Percentiles rank a stretch among this genome's conserved stretches.
phyloP scores from a whole-genome alignment of 2,888 invertebrate genomes.

The Hirtodrosophila duncani region DNA sequence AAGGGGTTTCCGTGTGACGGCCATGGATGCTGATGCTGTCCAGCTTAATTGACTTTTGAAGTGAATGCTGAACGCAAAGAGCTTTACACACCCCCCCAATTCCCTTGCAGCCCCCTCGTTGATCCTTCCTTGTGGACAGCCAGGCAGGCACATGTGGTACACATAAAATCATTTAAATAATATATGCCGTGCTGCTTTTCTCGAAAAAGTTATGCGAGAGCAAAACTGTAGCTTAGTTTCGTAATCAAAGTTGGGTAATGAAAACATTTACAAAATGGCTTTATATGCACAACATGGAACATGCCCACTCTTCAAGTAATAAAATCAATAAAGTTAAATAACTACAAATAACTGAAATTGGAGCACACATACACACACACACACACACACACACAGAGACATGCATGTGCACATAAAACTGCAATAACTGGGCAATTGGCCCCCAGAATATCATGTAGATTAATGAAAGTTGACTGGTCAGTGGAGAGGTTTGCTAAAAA shows the following conservation, averaged over 20 bases:
- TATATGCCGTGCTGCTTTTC: conserved; percentile 59
- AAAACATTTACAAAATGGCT: conserved; percentile 67
- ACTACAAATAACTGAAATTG: conserved; percentile 57
- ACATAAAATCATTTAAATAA: conserved; percentile 62
- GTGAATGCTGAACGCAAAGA: conserved; percentile 40
- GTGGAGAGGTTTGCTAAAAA: too few relatives aligned
- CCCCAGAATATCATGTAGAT: too few relatives aligned
- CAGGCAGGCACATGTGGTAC: conserved; percentile 4
- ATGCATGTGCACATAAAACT: conserved; percentile 8
- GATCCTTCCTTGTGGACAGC: not conserved
- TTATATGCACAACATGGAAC: conserved; percentile 3
- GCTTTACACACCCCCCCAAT: conserved; percentile 24
- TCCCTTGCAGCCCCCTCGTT: not conserved
- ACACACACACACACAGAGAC: not conserved
- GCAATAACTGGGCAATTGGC: conserved; percentile 20
- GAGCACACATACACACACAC: conserved; percentile 28
- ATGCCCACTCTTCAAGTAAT: conserved; percentile 33
- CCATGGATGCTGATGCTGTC: conserved; percentile 20
- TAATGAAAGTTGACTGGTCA: too few relatives aligned
- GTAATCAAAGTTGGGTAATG: conserved; percentile 50
- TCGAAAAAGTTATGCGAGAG: conserved; percentile 42
- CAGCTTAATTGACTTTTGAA: conserved; percentile 68
- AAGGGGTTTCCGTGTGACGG: conserved; percentile 2
- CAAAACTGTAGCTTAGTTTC: conserved; percentile 24
- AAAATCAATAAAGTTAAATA: conserved; percentile 64